A percentile compares a stretch with the other conserved stretches of the same genome.
Conservation (phyloP, 2,888 invertebrate species). For the Choristoneura rosaceana region DNA sequence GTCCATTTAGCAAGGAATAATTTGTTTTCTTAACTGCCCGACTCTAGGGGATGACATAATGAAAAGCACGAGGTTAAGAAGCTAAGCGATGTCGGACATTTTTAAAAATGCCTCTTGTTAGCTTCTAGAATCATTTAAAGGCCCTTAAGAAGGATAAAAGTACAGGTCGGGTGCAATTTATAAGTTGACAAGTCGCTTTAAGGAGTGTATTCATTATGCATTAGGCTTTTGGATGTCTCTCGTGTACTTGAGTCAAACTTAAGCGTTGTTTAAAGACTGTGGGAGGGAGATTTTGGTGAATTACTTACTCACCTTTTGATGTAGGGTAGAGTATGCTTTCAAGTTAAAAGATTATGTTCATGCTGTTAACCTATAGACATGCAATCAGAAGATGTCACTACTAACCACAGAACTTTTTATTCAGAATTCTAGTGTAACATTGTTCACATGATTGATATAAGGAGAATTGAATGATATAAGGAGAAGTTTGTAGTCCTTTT, state of each 20-base stretch:
- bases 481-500: no score
- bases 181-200: neutral
- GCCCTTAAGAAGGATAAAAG: constrained; percentile 10
- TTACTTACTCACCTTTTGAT: no score
- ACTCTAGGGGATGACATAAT: constrained; percentile 27
- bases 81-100: constrained; percentile 18
- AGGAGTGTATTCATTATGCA: neutral
- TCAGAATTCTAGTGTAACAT: no score
- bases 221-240: neutral
- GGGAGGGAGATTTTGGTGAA: no score
- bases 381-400: no score
- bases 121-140: constrained; percentile 29
- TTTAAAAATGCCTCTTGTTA: constrained; percentile 28
- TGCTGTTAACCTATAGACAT: no score
- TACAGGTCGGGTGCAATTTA: constrained; percentile 8
- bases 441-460: no score
- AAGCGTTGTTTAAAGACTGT: neutral
- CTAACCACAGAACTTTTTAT: no score
- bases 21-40: constrained; percentile 34
- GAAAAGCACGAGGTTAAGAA: constrained; percentile 29
- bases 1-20: constrained; percentile 24
- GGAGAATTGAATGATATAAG: no score
- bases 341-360: no score
- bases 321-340: no score
- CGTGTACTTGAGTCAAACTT: neutral